A percentile compares a stretch with the other conserved stretches of the same genome.
Conservation (phyloP, 92 coral and sea anemone species). For the Epizoanthus stellaris region DNA sequence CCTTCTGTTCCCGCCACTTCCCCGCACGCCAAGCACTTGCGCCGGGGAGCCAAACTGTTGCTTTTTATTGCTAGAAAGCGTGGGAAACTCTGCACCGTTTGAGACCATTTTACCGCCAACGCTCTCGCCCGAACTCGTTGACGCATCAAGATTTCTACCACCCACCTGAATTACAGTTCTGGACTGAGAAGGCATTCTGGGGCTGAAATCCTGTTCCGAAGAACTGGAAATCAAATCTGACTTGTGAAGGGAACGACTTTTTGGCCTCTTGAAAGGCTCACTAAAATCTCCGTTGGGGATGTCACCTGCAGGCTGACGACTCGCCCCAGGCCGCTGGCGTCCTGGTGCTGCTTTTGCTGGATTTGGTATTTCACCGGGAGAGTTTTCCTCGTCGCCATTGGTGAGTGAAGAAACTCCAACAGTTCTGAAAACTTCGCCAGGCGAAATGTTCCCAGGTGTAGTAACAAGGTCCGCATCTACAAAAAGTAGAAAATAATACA, state of each 20-base stretch:
- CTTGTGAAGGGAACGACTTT: conserved; percentile 84
- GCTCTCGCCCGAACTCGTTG: background rate
- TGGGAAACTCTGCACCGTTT: conserved; percentile 9
- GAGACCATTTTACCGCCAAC: conserved; percentile 10
- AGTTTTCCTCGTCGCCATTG: conserved; percentile 17
- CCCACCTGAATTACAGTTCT: conserved; percentile 23
- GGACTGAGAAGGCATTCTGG: background rate
- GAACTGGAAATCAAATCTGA: conserved; percentile 62
- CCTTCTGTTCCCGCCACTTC: conserved; percentile 8
- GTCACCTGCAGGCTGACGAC: background rate
- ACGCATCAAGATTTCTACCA: conserved; percentile 1
- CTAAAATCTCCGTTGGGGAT: conserved; percentile 23
- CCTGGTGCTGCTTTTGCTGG: background rate
- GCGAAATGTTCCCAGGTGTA: conserved; percentile 47
- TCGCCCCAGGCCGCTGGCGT: conserved; percentile 3
- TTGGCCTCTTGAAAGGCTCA: conserved; percentile 43
- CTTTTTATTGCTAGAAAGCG: background rate
- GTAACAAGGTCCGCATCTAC: background rate
- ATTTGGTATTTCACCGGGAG: conserved; percentile 25
- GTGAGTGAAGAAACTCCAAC: background rate
- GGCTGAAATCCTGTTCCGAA: conserved; percentile 28
- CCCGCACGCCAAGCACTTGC: background rate
- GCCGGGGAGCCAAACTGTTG: background rate
- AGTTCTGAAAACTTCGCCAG: conserved; percentile 52
- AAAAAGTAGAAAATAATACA: background rate